Evolutionary conservation across 2,888 invertebrate genomes (phyloP), one percentile per base, ranked within the genome.

Genomic region (Mimas tiliae): DNA sequence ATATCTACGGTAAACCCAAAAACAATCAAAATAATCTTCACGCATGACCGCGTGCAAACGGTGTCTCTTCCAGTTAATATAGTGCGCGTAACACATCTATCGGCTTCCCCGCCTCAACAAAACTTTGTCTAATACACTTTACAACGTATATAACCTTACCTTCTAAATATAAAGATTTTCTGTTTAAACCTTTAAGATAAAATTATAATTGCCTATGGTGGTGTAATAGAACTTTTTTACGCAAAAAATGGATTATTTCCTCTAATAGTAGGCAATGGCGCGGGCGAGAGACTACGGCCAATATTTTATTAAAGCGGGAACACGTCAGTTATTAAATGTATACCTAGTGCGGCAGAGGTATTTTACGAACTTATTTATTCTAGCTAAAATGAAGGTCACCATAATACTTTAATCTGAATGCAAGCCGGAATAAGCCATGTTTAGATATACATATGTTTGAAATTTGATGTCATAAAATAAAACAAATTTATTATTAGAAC

Each of bases 61-160:
- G 19, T 52, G 78, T 66, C 77, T 69, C 69, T 80, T 85, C 83
- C 74, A 86, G 82, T 70, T 67, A 70, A 67, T 71, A 66, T 76
- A 75, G 64, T 73, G 65, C 65, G 66, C 71, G 66, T 66, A 70
- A 66, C 65, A 73, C 70, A 72, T 75, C 75, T 80, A 86, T 84
- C 79, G 84, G 82, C 74, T 78, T 75, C 75, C 67, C 72, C 72
- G 74, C 74, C 71, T 73, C 70, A 73, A 77, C 78, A 78, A 78
- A 88, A 89, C 84, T 88, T 86, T 79, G 82, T 85, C 81, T 86
- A 84, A 88, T 84, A 86, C 86, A 87, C 83, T 84, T 82, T 80
- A 77, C 82, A 80, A 79, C 76, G 79, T 79, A 84, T 79, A 81
- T 84, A 82, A 82, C 79, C 77, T 72, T 73, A 81, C 79, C 74